phyloP scores from a whole-genome alignment of 2,888 invertebrate genomes.

The Lapara coniferarum region DNA sequence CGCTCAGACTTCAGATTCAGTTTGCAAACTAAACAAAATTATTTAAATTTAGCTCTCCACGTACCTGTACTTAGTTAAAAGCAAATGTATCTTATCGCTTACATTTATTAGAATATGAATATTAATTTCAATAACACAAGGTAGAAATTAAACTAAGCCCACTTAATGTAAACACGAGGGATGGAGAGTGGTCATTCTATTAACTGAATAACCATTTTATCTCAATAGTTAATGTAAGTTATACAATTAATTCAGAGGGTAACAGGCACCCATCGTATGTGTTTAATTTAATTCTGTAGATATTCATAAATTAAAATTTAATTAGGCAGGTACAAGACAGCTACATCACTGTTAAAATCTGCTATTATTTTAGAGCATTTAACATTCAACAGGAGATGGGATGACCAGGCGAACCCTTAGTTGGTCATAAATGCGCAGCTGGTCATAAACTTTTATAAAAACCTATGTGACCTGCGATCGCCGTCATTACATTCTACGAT shows the following conservation, averaged over 20 bases:
- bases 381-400: too few relatives aligned
- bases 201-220: conserved; percentile 4
- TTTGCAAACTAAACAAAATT: not conserved
- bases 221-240: not conserved
- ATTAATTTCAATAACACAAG: conserved; percentile 30
- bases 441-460: too few relatives aligned
- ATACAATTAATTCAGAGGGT: conserved; percentile 12
- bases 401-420: too few relatives aligned
- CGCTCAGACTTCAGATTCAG: not conserved
- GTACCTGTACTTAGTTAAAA: not conserved
- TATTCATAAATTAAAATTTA: conserved; percentile 3
- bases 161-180: conserved; percentile 12
- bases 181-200: conserved; percentile 14
- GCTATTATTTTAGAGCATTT: too few relatives aligned
- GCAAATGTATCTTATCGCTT: not conserved
- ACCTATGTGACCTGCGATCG: too few relatives aligned
- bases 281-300: conserved; percentile 1
- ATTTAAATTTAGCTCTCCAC: not conserved
- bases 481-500: too few relatives aligned
- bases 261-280: not conserved
- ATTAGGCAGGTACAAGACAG: conserved; percentile 5
- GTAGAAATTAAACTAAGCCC: conserved; percentile 28
- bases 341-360: not conserved
- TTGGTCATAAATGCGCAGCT: too few relatives aligned
- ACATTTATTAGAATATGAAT: conserved; percentile 7